Conservation (phyloP, 1,140 invertebrate genomes). For the Pogonomyrmex barbatus region DNA sequence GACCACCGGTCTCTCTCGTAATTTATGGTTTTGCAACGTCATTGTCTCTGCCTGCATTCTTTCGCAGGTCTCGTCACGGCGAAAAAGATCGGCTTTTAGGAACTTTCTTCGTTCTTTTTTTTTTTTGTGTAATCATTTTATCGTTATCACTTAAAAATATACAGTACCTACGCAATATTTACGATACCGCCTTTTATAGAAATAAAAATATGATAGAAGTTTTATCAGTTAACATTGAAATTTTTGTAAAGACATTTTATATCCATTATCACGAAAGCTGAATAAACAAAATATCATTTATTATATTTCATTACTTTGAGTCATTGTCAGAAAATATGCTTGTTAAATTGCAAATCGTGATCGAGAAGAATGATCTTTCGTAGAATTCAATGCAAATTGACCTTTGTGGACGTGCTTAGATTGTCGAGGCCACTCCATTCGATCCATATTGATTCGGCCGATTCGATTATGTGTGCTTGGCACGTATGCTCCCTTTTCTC, state of each 20-base stretch:
- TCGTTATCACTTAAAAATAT: not conserved
- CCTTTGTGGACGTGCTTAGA: conserved; percentile 29
- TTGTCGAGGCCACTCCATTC: conserved; percentile 13
- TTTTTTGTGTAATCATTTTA: not conserved
- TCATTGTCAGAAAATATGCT: not conserved
- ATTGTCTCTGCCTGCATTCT: conserved; percentile 7
- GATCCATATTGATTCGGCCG: conserved; percentile 57
- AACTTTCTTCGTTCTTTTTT: not conserved
- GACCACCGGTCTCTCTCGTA: conserved; percentile 12
- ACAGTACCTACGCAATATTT: not conserved
- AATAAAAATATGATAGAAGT: not conserved
- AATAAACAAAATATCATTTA: not conserved
- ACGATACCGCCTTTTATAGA: not conserved
- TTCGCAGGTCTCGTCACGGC: not conserved
- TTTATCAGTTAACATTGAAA: not conserved
- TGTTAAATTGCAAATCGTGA: conserved; percentile 15
- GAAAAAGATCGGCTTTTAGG: not conserved
- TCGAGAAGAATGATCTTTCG: conserved; percentile 8
- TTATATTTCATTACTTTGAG: not conserved
- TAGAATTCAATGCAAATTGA: conserved; percentile 3
- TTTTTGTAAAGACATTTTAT: not conserved
- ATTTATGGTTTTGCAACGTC: conserved; percentile 34
- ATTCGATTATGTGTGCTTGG: conserved; percentile 59
- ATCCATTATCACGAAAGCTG: not conserved
- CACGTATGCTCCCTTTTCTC: conserved; percentile 60